Conservation (phyloP, 2,888 invertebrate genomes). For the Aromia moschata region DNA sequence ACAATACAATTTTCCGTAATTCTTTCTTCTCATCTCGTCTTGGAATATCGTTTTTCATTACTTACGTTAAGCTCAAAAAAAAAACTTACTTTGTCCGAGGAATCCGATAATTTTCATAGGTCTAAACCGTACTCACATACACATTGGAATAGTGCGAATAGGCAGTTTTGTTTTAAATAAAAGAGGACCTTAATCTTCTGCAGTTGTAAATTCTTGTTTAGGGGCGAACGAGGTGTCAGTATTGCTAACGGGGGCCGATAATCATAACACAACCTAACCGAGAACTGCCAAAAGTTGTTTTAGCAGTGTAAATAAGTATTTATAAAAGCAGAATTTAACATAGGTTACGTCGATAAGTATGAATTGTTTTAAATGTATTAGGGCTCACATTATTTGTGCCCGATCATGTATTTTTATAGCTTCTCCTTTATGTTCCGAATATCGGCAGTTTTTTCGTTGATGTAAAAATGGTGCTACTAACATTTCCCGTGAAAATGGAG, state of each 20-base stretch:
- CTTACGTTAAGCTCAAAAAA: constrained; percentile 26
- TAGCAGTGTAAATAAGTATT: constrained; percentile 27
- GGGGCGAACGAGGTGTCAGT: constrained; percentile 14
- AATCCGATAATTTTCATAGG: constrained; percentile 4
- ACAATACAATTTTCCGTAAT: constrained; percentile 11
- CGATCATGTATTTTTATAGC: constrained; percentile 31
- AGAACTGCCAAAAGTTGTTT: constrained; percentile 20
- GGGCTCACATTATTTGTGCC: constrained; percentile 27
- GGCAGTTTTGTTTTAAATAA: constrained; percentile 3
- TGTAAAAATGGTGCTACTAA: constrained; percentile 43
- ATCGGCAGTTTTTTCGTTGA: constrained; percentile 33
- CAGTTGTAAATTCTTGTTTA: constrained; percentile 31
- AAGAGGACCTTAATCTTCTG: constrained; percentile 17
- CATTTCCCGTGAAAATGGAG: constrained; percentile 24
- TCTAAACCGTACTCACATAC: constrained; percentile 12
- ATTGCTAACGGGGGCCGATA: constrained; percentile 1
- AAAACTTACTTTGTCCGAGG: background rate
- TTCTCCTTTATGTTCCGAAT: constrained; percentile 28
- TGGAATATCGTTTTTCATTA: constrained; percentile 20
- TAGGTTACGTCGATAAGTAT: constrained; percentile 15
- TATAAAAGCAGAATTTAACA: constrained; percentile 24
- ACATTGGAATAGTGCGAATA: background rate
- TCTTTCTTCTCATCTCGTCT: constrained; percentile 1
- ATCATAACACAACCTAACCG: constrained; percentile 12
- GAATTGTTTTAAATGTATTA: constrained; percentile 44